Conservation (phyloP, 2,888 invertebrate species). For the Eudasyphora cyanicolor region DNA sequence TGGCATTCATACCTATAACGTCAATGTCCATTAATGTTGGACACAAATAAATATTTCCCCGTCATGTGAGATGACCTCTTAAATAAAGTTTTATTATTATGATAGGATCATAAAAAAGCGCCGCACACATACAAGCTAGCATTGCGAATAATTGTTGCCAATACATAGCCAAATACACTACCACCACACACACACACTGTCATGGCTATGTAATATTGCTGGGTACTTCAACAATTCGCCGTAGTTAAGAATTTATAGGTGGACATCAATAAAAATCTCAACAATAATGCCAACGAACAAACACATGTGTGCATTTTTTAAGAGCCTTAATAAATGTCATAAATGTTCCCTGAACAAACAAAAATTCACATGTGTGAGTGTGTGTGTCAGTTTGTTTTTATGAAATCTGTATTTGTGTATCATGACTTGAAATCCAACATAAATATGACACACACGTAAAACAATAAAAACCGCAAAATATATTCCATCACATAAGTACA, state of each 20-base stretch:
- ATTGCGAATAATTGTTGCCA: background rate
- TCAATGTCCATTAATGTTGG: no score
- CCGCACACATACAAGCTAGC: background rate
- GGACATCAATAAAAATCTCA: constrained; percentile 20
- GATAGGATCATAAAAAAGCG: constrained; percentile 12
- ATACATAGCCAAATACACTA: background rate
- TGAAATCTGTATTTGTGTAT: background rate
- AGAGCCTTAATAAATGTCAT: constrained; percentile 18
- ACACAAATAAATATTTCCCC: constrained; percentile 2
- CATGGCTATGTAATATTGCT: background rate
- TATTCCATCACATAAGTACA: no score
- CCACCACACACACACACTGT: no score
- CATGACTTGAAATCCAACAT: background rate
- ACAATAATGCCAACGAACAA: constrained; percentile 3
- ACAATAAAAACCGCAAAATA: constrained; percentile 16
- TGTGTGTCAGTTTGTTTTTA: background rate
- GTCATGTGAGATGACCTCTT: constrained; percentile 21
- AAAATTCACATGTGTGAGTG: background rate
- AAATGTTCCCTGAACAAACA: background rate
- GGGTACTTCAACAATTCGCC: background rate
- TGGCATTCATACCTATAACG: background rate
- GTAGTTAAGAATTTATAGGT: background rate
- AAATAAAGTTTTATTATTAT: constrained; percentile 26
- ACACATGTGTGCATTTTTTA: constrained; percentile 10
- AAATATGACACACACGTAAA: constrained; percentile 19